Evolutionary conservation across 1,140 invertebrate genomes (phyloP).

Genomic region (Achroia grisella): DNA sequence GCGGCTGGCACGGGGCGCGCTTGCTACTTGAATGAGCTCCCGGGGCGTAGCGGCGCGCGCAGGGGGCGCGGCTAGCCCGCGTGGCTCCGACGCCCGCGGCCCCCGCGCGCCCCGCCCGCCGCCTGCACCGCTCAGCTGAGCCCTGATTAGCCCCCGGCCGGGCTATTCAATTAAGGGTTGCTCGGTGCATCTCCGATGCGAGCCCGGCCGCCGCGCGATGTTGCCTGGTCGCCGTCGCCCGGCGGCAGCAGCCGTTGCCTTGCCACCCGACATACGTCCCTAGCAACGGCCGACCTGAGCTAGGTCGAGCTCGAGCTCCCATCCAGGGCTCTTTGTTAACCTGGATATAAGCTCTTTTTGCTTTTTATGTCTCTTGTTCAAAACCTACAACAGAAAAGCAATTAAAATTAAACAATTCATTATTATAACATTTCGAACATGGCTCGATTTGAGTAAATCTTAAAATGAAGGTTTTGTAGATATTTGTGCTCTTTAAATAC

Average conservation of each 20-base stretch:
- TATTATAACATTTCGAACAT: no score
- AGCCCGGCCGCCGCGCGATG: slow-evolving; percentile 21
- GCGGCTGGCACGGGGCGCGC: slow-evolving; percentile 65
- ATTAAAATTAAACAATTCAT: no score
- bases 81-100: slow-evolving; percentile 40
- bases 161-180: slow-evolving; percentile 67
- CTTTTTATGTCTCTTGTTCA: no score
- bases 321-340: slow-evolving; percentile 56
- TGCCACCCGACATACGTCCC: no score
- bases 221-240: slow-evolving; percentile 10
- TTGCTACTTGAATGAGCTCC: slow-evolving; percentile 66
- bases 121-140: slow-evolving; percentile 59
- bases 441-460: no score
- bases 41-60: slow-evolving; percentile 55
- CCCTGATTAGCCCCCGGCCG: slow-evolving; percentile 66
- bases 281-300: slow-evolving; percentile 5
- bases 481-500: background rate
- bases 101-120: slow-evolving; percentile 12
- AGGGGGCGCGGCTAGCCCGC: slow-evolving; percentile 65
- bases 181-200: slow-evolving; percentile 55
- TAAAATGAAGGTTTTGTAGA: no score
- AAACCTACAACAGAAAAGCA: no score
- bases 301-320: no score
- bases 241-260: slow-evolving; percentile 18
- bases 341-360: slow-evolving; percentile 38